These are phyloP conservation scores for Yasuhikotakia modesta DNA, from an alignment of 2,797 vertebrate genomes.

Conservation along the genomic window DNA sequence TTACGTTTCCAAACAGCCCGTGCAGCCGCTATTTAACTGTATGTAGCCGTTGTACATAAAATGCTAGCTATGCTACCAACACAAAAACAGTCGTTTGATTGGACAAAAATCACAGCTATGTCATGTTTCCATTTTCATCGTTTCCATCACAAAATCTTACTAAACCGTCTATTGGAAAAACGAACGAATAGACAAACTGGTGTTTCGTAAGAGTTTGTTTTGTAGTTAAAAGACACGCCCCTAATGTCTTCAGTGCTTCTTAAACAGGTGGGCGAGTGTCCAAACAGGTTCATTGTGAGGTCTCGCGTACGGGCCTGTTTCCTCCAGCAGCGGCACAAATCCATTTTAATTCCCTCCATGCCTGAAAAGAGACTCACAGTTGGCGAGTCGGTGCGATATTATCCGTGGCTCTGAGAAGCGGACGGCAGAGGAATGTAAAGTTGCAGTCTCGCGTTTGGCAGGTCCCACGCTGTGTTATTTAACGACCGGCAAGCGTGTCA, in stretches of 20 bases:
- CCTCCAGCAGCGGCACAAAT: constrained; percentile 47
- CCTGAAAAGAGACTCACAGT: constrained; percentile 55
- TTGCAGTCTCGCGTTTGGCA: constrained; percentile 67
- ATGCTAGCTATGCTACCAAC: neutral
- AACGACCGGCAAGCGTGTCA: constrained; percentile 73
- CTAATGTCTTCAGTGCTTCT: constrained; percentile 7
- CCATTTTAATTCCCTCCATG: constrained; percentile 62
- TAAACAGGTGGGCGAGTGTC: constrained; percentile 30
- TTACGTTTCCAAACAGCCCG: neutral
- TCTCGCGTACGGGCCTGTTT: constrained; percentile 48
- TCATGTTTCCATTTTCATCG: neutral
- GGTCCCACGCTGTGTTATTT: constrained; percentile 69
- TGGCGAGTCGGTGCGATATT: constrained; percentile 41
- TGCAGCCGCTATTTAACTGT: neutral
- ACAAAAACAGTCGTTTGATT: neutral
- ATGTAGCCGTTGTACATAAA: neutral
- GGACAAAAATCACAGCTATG: no score
- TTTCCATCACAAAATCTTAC: neutral
- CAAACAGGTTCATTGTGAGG: constrained; percentile 24
- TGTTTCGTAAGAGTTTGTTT: constrained; percentile 1
- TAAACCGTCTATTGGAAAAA: neutral
- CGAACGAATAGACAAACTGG: no score
- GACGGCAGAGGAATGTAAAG: constrained; percentile 61
- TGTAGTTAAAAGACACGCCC: constrained; percentile 1
- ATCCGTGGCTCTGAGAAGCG: constrained; percentile 48